Conservation (phyloP, 2,888 invertebrate species). For the Chymomyza fuscimana region DNA sequence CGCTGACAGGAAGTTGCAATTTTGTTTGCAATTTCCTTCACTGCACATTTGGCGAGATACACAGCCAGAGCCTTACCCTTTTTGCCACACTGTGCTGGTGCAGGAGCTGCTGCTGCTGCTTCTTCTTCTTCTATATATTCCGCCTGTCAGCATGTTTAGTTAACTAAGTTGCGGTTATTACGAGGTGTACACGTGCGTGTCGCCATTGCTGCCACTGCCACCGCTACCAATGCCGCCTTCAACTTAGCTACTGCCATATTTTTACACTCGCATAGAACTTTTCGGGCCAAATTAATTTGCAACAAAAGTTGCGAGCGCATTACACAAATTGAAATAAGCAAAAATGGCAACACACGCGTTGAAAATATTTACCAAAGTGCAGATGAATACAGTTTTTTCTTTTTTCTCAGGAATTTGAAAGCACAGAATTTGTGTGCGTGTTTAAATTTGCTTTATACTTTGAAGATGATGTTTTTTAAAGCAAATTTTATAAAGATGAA, state of each 20-base stretch:
- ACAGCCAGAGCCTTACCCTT: not conserved
- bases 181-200: constrained; percentile 47
- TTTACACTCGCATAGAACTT: constrained; percentile 50
- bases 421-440: too few species aligned
- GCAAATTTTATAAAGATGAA: too few species aligned
- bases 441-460: too few species aligned
- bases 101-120: not conserved
- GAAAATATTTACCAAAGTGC: not conserved
- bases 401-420: not conserved
- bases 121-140: constrained; percentile 13
- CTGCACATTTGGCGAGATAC: constrained; percentile 41
- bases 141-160: constrained; percentile 69
- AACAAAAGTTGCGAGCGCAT: constrained; percentile 65
- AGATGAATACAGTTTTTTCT: not conserved
- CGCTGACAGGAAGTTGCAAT: constrained; percentile 77
- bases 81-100: not conserved
- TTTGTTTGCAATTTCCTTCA: constrained; percentile 78
- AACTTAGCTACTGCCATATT: constrained; percentile 37
- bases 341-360: not conserved
- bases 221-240: not conserved
- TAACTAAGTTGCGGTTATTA: constrained; percentile 73
- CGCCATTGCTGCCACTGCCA: not conserved
- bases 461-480: too few species aligned
- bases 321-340: constrained; percentile 62
- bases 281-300: constrained; percentile 66